These are phyloP conservation scores for Creontiades dilutus DNA, from an alignment of 2,888 invertebrate genomes.

Conservation along the genomic window DNA sequence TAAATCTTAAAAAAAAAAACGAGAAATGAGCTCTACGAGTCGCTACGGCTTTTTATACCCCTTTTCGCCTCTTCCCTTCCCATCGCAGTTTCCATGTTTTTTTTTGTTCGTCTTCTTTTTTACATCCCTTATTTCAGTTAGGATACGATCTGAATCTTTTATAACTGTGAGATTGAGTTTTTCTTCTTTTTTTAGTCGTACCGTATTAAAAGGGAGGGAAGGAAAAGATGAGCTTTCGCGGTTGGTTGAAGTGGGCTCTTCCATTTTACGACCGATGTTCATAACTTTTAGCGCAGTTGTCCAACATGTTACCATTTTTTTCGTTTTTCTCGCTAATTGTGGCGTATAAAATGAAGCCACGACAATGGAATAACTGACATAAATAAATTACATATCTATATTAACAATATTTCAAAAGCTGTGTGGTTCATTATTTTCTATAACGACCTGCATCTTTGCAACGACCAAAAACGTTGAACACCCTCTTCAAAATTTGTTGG, in stretches of 20 bases:
- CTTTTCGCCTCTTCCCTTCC: neutral
- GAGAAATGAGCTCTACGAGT: constrained; percentile 53
- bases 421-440: too few relatives aligned
- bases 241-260: constrained; percentile 24
- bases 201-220: neutral
- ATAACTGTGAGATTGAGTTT: constrained; percentile 53
- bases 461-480: too few relatives aligned
- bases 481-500: too few relatives aligned
- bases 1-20: constrained; percentile 69
- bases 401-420: too few relatives aligned
- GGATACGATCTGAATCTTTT: constrained; percentile 38
- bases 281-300: neutral
- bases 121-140: neutral
- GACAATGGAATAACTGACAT: too few relatives aligned
- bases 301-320: neutral
- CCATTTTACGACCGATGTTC: neutral
- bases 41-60: constrained; percentile 21
- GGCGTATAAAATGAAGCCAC: neutral
- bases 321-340: neutral
- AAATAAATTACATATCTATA: too few relatives aligned
- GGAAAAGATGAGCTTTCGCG: constrained; percentile 15
- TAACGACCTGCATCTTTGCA: too few relatives aligned
- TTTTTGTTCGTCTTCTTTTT: neutral
- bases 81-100: neutral
- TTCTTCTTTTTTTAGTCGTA: constrained; percentile 2